Evolutionary conservation across 2,113 vertebrate species (phyloP), one percentile per base, ranked within the genome.

Genomic region (Gymnarchus niloticus): DNA sequence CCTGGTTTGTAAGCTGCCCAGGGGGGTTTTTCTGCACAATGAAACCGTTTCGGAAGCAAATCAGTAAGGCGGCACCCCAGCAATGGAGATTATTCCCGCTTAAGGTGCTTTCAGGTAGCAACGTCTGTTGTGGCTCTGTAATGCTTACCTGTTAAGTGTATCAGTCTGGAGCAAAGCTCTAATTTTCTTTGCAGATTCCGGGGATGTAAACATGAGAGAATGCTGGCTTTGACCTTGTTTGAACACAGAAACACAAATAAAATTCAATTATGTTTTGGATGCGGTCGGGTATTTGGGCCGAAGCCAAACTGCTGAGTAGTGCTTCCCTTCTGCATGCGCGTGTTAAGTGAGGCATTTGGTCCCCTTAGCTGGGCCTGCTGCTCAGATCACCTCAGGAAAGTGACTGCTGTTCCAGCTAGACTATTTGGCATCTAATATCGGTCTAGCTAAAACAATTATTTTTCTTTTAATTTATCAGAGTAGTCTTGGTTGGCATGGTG

Each of bases 41-140:
- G n/a, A 52, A 52, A 9, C 80, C 25, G 17, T 82, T 82, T 56
- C 25, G 5, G 49, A 28, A 49, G 49, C 23, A 25, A 54, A 28
- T 37, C 10, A 9, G 17, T 54, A 25, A 1, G 1, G 4, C 51
- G 14, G 51, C 48, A 17, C 25, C 25, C 37, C 25, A 33, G 51
- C 14, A 17, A 25, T 37, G 80, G 80, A 2, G 51, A 85, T 85
- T 33, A 76, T 77, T 69, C 33, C 7, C 49, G 12, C 28, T 76
- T 51, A 51, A 85, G 49, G 41, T 41, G 84, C 69, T 41, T 56
- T 85, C 61, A n/a, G 84, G 65, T 85, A n/a, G 51, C 17, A 4
- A 12, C 56, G 61, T 77, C 65, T 51, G 3, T 21, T 23, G 17
- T 49, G 12, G 1, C n/a, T 73, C 65, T 85, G 49, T 37, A 76